phyloP scores from a whole-genome alignment of 2,888 invertebrate species.

The Drosophila neonasuta region DNA sequence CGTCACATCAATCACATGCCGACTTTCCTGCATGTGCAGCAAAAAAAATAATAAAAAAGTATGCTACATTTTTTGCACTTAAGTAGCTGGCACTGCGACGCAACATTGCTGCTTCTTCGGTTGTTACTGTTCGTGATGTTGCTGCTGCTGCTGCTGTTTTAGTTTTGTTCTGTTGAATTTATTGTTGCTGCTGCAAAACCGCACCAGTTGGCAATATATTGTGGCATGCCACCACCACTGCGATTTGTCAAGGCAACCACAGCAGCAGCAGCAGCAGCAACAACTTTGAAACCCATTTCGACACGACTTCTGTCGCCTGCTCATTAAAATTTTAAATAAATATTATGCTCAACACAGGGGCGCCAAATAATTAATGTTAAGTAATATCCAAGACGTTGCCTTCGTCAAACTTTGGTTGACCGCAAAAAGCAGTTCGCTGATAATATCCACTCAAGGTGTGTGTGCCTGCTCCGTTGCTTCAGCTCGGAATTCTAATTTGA shows the following conservation, averaged over 20 bases:
- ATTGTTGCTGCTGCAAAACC: constrained; percentile 45
- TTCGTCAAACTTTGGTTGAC: constrained; percentile 57
- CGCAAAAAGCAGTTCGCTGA: constrained; percentile 54
- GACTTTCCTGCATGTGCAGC: constrained; percentile 59
- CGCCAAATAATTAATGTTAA: constrained; percentile 70
- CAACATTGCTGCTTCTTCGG: constrained; percentile 16
- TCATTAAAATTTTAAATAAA: constrained; percentile 72
- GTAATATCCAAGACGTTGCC: constrained; percentile 59
- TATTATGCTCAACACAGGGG: constrained; percentile 43
- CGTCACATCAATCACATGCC: constrained; percentile 68
- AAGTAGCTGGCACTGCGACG: constrained; percentile 43
- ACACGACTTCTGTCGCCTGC: constrained; percentile 51
- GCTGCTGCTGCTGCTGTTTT: constrained; percentile 20
- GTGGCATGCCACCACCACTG: constrained; percentile 43
- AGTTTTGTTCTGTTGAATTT: constrained; percentile 30
- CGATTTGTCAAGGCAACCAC: constrained; percentile 66
- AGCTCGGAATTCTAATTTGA: constrained; percentile 59
- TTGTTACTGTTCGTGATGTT: neutral
- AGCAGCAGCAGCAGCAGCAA: constrained; percentile 16
- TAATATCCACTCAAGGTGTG: constrained; percentile 43
- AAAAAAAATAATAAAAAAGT: constrained; percentile 32
- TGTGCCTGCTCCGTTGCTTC: constrained; percentile 5
- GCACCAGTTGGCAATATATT: constrained; percentile 59
- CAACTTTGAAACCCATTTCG: constrained; percentile 22
- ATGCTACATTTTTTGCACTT: constrained; percentile 66